These are phyloP conservation scores for Apis laboriosa DNA, from an alignment of 1,140 invertebrate genomes.

Conservation along the genomic window DNA sequence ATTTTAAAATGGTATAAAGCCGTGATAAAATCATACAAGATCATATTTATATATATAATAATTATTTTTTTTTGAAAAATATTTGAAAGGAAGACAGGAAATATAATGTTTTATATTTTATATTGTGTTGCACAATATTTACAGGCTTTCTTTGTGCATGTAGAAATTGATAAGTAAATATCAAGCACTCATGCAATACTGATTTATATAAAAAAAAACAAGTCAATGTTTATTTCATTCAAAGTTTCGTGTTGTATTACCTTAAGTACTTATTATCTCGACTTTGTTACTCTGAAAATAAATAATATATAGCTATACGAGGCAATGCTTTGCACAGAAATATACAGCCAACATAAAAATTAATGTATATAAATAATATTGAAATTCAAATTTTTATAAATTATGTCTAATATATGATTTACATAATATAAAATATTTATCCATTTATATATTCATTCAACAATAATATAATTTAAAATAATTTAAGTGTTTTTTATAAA, in stretches of 20 bases:
- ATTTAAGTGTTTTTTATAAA: conserved; percentile 22
- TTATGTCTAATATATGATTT: background rate
- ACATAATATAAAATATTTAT: conserved; percentile 29
- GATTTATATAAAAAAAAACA: conserved; percentile 72
- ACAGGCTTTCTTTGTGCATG: conserved; percentile 71
- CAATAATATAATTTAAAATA: conserved; percentile 15
- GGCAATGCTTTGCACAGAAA: conserved; percentile 74
- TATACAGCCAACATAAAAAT: conserved; percentile 71
- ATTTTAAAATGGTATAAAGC: conserved; percentile 64
- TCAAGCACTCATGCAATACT: conserved; percentile 78
- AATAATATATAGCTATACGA: conserved; percentile 78
- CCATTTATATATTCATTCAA: conserved; percentile 26
- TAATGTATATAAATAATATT: conserved; percentile 39
- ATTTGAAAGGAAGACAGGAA: conserved; percentile 49
- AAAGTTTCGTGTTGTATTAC: conserved; percentile 76
- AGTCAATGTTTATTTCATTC: conserved; percentile 74
- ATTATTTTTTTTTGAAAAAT: conserved; percentile 43
- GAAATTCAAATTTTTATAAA: background rate
- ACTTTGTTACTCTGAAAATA: conserved; percentile 80
- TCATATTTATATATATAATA: conserved; percentile 32
- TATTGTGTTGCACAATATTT: conserved; percentile 69
- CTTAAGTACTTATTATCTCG: conserved; percentile 78
- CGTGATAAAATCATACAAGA: conserved; percentile 64
- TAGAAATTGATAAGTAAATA: conserved; percentile 58
- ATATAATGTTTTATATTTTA: conserved; percentile 52